Evolutionary conservation across 2,113 vertebrate species (phyloP).

Genomic region (Lanius collurio): DNA sequence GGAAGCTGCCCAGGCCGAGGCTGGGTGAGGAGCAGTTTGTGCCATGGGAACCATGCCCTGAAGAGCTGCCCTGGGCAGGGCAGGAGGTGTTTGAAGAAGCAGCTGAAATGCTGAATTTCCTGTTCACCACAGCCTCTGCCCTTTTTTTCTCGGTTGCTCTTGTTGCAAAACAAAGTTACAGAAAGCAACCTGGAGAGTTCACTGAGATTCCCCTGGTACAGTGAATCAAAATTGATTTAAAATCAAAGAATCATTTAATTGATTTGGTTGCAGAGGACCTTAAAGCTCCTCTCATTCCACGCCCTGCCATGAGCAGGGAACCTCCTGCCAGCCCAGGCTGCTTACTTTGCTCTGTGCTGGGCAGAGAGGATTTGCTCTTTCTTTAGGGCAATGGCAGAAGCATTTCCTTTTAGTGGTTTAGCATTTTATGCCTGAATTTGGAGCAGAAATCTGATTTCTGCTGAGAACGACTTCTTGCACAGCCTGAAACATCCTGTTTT

Average conservation of each 20-base stretch:
- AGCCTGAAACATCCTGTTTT: not conserved
- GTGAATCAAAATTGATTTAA: not conserved
- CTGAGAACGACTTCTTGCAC: not conserved
- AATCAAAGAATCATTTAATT: no score
- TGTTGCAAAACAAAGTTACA: not conserved
- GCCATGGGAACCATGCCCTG: not conserved
- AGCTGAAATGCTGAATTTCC: not conserved
- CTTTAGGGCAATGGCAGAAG: not conserved
- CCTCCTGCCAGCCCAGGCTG: not conserved
- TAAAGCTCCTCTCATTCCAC: not conserved
- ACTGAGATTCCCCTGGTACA: not conserved
- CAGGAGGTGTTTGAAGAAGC: not conserved
- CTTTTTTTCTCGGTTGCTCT: not conserved
- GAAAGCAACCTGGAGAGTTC: not conserved
- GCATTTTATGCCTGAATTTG: not conserved
- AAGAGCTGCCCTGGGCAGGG: not conserved
- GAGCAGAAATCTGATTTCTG: not conserved
- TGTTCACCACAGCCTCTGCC: not conserved
- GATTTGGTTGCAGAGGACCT: not conserved
- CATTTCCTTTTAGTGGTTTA: not conserved
- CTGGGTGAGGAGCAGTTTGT: not conserved
- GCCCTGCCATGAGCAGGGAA: not conserved
- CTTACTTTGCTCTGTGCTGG: not conserved
- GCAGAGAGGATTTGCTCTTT: not conserved
- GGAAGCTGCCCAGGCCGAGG: not conserved